Conservation (phyloP, 2,113 vertebrate genomes). For the Vulpes ferrilata region DNA sequence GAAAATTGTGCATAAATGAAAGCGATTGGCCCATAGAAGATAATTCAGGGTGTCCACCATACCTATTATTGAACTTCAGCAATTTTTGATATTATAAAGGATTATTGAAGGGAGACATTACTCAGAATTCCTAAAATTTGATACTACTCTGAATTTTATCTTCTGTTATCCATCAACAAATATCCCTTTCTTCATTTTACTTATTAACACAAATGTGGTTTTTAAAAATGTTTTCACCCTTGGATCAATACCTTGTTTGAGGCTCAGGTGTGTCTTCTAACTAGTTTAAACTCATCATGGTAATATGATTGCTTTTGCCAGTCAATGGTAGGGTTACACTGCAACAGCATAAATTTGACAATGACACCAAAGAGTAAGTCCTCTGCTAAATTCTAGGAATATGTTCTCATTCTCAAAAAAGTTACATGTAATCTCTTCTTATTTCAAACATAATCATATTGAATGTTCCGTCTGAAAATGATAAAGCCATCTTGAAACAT, state of each 20-base stretch:
- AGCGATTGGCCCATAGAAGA: background rate
- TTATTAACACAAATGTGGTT: background rate
- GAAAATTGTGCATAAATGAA: background rate
- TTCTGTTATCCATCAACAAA: background rate
- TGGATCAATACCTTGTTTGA: background rate
- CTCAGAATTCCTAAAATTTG: background rate
- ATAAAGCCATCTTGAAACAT: background rate
- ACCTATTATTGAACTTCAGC: background rate
- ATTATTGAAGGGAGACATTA: background rate
- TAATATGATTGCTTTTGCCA: background rate
- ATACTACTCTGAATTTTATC: background rate
- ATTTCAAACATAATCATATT: background rate
- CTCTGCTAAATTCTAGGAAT: background rate
- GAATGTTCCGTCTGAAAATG: background rate
- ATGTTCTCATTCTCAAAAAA: background rate
- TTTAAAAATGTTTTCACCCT: background rate
- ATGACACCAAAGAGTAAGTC: background rate
- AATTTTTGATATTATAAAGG: background rate
- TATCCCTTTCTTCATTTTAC: background rate
- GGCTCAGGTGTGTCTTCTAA: background rate
- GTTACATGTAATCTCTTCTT: background rate
- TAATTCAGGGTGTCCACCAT: background rate
- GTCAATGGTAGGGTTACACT: background rate
- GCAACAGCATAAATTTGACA: background rate
- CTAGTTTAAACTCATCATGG: background rate